Evolutionary conservation across 2,797 vertebrate genomes (phyloP).

Genomic region (Pantherophis vulpinus): DNA sequence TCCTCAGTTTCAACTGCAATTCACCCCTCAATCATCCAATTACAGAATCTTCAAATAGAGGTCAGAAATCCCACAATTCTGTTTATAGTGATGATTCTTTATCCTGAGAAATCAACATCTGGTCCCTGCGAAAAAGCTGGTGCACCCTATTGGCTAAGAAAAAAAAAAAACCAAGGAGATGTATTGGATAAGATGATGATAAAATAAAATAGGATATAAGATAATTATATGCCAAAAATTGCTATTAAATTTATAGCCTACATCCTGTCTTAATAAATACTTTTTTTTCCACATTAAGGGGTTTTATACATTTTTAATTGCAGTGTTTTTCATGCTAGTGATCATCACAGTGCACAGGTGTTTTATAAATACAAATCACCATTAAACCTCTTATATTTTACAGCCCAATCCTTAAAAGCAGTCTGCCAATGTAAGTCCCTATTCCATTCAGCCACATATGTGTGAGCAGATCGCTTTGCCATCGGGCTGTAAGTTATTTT

Average conservation of each 20-base stretch:
- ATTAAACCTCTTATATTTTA: conserved; percentile 25
- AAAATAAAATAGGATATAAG: neutral
- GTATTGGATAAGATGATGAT: neutral
- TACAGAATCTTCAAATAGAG: neutral
- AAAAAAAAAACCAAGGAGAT: neutral
- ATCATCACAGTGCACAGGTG: conserved; percentile 18
- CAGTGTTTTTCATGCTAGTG: neutral
- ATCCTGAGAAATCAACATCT: conserved; percentile 6
- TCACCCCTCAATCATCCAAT: neutral
- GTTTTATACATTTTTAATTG: conserved; percentile 21
- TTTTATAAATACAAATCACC: conserved; percentile 33
- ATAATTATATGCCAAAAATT: conserved; percentile 3
- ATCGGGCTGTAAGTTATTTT: conserved; percentile 31
- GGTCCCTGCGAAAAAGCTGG: neutral
- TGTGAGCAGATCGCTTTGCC: conserved; percentile 33
- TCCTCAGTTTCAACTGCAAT: neutral
- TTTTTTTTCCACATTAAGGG: neutral
- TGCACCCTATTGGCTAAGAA: neutral
- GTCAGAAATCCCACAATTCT: neutral
- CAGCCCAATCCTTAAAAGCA: conserved; percentile 33
- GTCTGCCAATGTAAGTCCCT: conserved; percentile 17
- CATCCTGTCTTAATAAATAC: conserved; percentile 1
- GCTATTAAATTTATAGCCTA: conserved; percentile 6
- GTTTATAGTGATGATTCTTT: neutral
- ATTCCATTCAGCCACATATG: conserved; percentile 26